Percentiles rank a stretch among this genome's conserved stretches.
phyloP scores from a whole-genome alignment of 2,888 invertebrate genomes.

The Orchesella flavescens region DNA sequence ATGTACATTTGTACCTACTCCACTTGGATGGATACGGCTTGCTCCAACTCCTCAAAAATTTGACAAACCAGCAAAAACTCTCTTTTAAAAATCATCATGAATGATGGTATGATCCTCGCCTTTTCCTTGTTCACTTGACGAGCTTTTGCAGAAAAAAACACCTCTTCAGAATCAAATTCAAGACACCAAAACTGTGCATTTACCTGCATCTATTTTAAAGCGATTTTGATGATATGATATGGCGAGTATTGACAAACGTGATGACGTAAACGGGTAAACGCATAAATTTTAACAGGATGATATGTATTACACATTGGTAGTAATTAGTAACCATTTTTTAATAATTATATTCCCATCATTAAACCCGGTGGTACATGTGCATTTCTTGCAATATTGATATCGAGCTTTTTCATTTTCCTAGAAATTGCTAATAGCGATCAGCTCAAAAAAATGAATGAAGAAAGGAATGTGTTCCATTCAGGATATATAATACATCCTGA shows the following conservation, averaged over 20 bases:
- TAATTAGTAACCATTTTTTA: not conserved
- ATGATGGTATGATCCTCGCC: no score
- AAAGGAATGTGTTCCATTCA: not conserved
- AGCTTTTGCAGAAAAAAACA: not conserved
- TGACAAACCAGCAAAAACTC: slow-evolving; percentile 7
- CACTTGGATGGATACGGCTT: not conserved
- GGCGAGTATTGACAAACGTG: not conserved
- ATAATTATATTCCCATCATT: no score
- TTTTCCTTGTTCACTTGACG: no score
- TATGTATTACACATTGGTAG: not conserved
- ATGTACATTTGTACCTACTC: not conserved
- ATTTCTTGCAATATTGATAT: no score
- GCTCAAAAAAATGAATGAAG: not conserved
- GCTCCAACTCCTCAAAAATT: slow-evolving; percentile 8
- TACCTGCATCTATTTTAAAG: not conserved
- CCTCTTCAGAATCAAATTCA: not conserved
- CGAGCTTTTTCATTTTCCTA: not conserved
- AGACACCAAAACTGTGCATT: not conserved
- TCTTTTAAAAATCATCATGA: not conserved
- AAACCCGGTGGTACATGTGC: no score
- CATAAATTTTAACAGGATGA: not conserved
- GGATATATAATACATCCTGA: not conserved
- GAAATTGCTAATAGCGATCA: not conserved
- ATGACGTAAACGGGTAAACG: not conserved
- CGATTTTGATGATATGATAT: not conserved